phyloP scores from a whole-genome alignment of 2,113 vertebrate species.

The Elgaria multicarinata region DNA sequence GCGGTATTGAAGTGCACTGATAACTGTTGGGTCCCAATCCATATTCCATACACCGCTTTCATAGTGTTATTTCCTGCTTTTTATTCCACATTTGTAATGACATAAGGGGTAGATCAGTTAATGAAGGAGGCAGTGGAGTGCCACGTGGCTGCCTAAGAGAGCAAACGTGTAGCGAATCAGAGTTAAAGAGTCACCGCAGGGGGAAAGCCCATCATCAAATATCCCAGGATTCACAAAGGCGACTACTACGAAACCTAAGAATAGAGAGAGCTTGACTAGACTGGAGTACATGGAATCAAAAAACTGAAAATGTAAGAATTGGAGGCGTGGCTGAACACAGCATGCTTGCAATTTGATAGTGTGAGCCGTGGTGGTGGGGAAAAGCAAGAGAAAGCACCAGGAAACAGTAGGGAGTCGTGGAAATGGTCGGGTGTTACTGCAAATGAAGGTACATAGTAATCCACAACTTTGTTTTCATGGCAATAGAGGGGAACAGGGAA shows the following conservation, averaged over 20 bases:
- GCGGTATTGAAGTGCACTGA: too few species aligned
- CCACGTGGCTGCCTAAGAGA: not conserved
- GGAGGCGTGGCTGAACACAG: slow-evolving; percentile 4
- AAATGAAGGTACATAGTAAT: slow-evolving; percentile 73
- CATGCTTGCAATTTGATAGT: slow-evolving; percentile 17
- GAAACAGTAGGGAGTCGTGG: slow-evolving; percentile 62
- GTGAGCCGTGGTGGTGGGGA: slow-evolving; percentile 9
- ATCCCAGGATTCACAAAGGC: slow-evolving; percentile 9
- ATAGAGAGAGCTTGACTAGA: slow-evolving; percentile 5
- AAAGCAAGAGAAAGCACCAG: slow-evolving; percentile 48
- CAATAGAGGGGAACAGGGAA: slow-evolving; percentile 78
- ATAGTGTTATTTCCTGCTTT: too few species aligned
- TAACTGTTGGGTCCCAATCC: too few species aligned
- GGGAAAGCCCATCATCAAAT: slow-evolving; percentile 24
- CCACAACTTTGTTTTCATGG: slow-evolving; percentile 72
- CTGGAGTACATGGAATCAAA: not conserved
- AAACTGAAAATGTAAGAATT: slow-evolving; percentile 16
- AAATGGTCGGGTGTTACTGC: slow-evolving; percentile 76
- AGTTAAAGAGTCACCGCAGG: slow-evolving; percentile 26
- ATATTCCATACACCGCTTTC: too few species aligned
- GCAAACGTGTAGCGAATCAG: not conserved
- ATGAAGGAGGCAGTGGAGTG: slow-evolving; percentile 23
- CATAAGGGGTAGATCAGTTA: not conserved
- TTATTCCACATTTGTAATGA: too few species aligned
- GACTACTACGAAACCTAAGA: slow-evolving; percentile 10